Conservation (phyloP, 2,797 vertebrate species). For the Sebastes nivosus region DNA sequence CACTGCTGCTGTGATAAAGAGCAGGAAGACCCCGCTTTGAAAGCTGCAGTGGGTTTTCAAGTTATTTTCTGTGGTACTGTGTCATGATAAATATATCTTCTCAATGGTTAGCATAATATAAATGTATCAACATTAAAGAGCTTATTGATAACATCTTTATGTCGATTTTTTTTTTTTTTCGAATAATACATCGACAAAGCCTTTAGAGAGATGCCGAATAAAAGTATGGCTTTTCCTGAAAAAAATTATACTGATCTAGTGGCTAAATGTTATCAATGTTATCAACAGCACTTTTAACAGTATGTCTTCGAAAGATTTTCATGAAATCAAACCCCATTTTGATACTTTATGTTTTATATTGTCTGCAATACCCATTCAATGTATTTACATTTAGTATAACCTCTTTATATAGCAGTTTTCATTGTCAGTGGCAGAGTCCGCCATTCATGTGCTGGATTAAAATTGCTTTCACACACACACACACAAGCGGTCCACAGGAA, state of each 20-base stretch:
- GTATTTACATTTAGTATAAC: background rate
- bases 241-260: background rate
- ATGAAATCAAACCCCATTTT: background rate
- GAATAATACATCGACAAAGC: background rate
- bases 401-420: background rate
- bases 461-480: background rate
- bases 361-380: background rate
- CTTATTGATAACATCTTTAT: background rate
- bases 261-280: background rate
- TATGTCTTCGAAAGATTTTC: background rate
- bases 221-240: background rate
- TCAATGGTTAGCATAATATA: background rate
- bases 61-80: conserved; percentile 22
- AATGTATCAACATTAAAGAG: background rate
- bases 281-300: background rate
- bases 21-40: conserved; percentile 26
- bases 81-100: conserved; percentile 10
- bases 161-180: background rate
- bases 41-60: conserved; percentile 20
- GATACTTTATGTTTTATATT: background rate
- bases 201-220: background rate
- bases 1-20: conserved; percentile 55
- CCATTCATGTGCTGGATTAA: background rate
- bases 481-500: background rate
- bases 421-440: background rate